A percentile compares a stretch with the other conserved stretches of the same genome.
These are phyloP conservation scores for Coregonus sp. DNA, from an alignment of 2,797 vertebrate genomes.

Conservation along the genomic window DNA sequence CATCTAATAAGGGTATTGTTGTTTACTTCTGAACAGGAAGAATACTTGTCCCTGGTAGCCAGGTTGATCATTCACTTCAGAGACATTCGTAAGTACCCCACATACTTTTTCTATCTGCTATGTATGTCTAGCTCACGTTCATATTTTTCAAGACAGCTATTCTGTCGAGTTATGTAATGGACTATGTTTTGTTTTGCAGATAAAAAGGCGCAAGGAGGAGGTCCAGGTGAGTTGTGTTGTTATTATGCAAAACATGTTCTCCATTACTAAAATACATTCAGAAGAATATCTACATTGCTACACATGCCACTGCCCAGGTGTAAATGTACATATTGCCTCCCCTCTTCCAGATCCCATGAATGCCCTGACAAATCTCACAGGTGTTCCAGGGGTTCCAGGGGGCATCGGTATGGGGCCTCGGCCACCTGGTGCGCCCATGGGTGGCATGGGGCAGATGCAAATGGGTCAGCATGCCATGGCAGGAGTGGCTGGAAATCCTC, in stretches of 20 bases:
- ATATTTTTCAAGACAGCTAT: not conserved
- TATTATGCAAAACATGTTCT: slow-evolving; percentile 16
- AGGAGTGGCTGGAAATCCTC: slow-evolving; percentile 85
- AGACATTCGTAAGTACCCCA: slow-evolving; percentile 89
- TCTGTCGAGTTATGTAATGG: not conserved
- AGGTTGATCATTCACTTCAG: slow-evolving; percentile 96
- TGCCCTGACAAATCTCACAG: slow-evolving; percentile 90
- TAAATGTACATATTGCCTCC: slow-evolving; percentile 48
- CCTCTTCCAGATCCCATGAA: slow-evolving; percentile 89
- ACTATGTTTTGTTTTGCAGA: slow-evolving; percentile 58
- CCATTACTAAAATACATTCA: not conserved
- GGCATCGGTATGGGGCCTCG: slow-evolving; percentile 87
- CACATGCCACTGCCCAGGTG: too few species aligned
- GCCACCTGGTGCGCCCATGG: slow-evolving; percentile 82
- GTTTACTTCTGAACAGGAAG: slow-evolving; percentile 78
- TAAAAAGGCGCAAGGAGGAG: slow-evolving; percentile 76
- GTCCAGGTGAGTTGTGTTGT: slow-evolving; percentile 62
- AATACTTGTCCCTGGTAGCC: slow-evolving; percentile 95
- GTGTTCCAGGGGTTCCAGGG: slow-evolving; percentile 78
- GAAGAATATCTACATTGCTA: not conserved
- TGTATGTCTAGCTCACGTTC: not conserved
- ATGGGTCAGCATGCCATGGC: slow-evolving; percentile 89
- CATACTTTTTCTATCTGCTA: not conserved
- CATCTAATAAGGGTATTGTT: too few species aligned
- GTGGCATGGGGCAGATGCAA: slow-evolving; percentile 86